Conservation (phyloP, 2,888 invertebrate genomes). For the Dolomedes plantarius region DNA sequence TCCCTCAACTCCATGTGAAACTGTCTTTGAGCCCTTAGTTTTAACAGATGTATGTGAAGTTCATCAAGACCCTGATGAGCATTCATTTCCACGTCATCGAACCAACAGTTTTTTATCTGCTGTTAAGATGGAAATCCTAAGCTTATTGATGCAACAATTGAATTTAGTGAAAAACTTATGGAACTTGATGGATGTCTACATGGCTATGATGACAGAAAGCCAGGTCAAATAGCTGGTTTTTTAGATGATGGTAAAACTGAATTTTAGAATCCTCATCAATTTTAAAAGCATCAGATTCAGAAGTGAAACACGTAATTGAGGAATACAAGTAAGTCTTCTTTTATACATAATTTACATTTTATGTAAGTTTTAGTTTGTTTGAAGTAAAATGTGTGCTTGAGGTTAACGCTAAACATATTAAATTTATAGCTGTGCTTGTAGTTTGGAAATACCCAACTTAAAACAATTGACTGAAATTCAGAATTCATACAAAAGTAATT, state of each 20-base stretch:
- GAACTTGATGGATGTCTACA: not conserved
- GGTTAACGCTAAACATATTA: no score
- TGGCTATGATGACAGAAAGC: not conserved
- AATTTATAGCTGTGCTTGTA: no score
- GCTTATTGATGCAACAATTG: conserved; percentile 41
- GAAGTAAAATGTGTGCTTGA: no score
- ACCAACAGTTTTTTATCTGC: conserved; percentile 67
- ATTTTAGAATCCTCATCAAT: not conserved
- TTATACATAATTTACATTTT: no score
- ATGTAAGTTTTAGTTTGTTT: no score
- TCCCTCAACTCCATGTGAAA: conserved; percentile 43
- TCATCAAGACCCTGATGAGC: conserved; percentile 41
- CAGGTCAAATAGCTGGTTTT: not conserved
- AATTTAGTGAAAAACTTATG: not conserved
- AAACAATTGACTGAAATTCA: no score
- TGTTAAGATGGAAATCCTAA: conserved; percentile 64
- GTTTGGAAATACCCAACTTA: no score
- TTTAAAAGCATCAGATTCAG: conserved; percentile 13
- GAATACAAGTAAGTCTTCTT: conserved; percentile 34
- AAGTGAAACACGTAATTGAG: conserved; percentile 20
- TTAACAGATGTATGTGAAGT: conserved; percentile 51
- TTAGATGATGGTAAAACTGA: conserved; percentile 27
- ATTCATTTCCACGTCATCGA: conserved; percentile 61
- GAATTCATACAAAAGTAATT: no score
- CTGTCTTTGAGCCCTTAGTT: conserved; percentile 36